Conservation (phyloP, 2,113 vertebrate genomes). For the Ancistrus triradiatus region DNA sequence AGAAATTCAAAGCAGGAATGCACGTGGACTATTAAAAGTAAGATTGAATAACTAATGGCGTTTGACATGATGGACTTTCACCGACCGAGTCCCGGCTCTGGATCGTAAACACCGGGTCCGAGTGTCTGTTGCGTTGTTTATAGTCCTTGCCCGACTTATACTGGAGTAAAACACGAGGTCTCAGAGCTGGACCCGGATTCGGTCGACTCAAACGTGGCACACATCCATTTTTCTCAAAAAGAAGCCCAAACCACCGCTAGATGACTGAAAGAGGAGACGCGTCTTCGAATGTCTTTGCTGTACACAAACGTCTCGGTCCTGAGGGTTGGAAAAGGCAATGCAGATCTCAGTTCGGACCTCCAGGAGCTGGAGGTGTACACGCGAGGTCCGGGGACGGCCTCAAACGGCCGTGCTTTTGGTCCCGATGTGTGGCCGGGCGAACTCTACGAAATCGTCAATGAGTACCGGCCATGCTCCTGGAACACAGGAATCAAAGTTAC, state of each 20-base stretch:
- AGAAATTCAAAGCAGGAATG: constrained; percentile 51
- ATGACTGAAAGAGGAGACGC: constrained; percentile 62
- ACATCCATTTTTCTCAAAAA: constrained; percentile 45
- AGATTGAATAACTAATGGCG: constrained; percentile 55
- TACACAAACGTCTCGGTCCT: constrained; percentile 70
- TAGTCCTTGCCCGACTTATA: constrained; percentile 17
- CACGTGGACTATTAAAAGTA: constrained; percentile 52
- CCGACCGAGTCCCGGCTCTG: constrained; percentile 41
- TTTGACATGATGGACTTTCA: constrained; percentile 41
- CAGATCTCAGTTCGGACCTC: constrained; percentile 61
- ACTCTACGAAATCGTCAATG: constrained; percentile 92
- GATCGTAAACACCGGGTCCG: constrained; percentile 48
- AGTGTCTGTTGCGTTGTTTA: constrained; percentile 31
- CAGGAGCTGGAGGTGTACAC: constrained; percentile 45
- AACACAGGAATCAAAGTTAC: constrained; percentile 13
- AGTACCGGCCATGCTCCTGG: constrained; percentile 91
- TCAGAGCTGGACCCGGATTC: constrained; percentile 47
- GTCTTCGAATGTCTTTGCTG: constrained; percentile 67
- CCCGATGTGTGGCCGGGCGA: constrained; percentile 82
- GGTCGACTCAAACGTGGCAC: constrained; percentile 53
- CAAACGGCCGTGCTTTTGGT: constrained; percentile 73
- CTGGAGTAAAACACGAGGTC: background rate
- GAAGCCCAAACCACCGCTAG: constrained; percentile 62
- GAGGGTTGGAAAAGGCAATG: constrained; percentile 70
- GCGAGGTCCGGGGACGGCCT: constrained; percentile 65